phyloP scores from a whole-genome alignment of 2,797 vertebrate genomes.

The Hozukius guyotensis region DNA sequence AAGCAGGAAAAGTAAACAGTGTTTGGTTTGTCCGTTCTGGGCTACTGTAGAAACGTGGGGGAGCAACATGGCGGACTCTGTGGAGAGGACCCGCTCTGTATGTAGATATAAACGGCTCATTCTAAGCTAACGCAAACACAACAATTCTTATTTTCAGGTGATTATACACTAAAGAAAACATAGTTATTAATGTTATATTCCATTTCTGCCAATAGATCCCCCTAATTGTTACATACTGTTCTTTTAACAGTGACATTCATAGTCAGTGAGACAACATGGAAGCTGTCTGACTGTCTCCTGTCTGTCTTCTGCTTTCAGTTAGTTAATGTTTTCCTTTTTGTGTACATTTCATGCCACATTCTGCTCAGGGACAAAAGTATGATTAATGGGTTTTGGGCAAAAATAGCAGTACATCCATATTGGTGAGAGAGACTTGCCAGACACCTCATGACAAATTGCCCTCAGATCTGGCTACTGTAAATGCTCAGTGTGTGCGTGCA shows the following conservation, averaged over 20 bases:
- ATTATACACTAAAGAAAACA: background rate
- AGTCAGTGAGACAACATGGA: background rate
- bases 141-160: background rate
- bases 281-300: constrained; percentile 9
- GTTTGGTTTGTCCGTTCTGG: background rate
- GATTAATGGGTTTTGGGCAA: constrained; percentile 49
- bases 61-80: background rate
- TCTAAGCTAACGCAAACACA: background rate
- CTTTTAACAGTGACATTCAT: background rate
- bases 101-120: background rate
- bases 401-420: constrained; percentile 15
- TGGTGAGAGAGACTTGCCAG: constrained; percentile 13
- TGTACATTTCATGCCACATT: constrained; percentile 42
- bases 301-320: constrained; percentile 23
- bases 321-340: constrained; percentile 34
- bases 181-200: background rate
- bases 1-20: background rate
- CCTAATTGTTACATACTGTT: background rate
- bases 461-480: constrained; percentile 43
- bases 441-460: constrained; percentile 27
- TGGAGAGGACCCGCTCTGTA: background rate
- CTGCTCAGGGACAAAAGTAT: constrained; percentile 17
- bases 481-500: background rate
- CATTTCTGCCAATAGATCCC: background rate
- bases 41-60: accelerated